phyloP scores from a whole-genome alignment of 2,888 invertebrate species.

The Brachynemurus nebulosus region DNA sequence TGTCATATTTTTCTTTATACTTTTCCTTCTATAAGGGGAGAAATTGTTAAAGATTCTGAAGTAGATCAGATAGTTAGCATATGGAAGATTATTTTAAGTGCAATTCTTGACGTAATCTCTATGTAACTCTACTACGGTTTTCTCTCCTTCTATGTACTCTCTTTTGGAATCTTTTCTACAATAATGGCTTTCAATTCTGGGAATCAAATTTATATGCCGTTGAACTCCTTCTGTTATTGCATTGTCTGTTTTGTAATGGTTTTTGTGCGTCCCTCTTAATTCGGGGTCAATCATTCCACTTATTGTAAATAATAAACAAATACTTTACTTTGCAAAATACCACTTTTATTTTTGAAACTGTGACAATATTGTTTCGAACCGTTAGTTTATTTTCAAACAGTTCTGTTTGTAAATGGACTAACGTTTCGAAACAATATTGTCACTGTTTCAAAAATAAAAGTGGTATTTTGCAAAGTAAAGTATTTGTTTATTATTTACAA shows the following conservation, averaged over 20 bases:
- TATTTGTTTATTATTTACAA: too few relatives aligned
- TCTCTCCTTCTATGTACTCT: conserved; percentile 21
- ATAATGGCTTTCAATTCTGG: conserved; percentile 22
- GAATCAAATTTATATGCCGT: conserved; percentile 20
- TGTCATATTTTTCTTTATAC: conserved; percentile 6
- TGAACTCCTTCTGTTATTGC: conserved; percentile 16
- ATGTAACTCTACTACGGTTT: conserved; percentile 18
- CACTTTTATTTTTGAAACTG: too few relatives aligned
- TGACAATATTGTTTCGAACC: too few relatives aligned
- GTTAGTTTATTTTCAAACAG: too few relatives aligned
- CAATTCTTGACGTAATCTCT: conserved; percentile 17
- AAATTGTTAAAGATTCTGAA: conserved; percentile 13
- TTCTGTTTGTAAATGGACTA: too few relatives aligned
- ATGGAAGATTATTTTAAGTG: conserved; percentile 5
- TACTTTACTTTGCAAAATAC: too few relatives aligned
- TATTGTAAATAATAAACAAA: too few relatives aligned
- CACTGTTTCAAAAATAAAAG: too few relatives aligned
- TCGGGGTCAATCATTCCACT: background rate
- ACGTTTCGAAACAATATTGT: too few relatives aligned
- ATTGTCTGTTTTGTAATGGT: conserved; percentile 12
- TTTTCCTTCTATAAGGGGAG: conserved; percentile 3
- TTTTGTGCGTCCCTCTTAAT: background rate
- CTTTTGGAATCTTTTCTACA: conserved; percentile 16
- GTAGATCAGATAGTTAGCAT: conserved; percentile 13
- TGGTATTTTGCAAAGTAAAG: too few relatives aligned